Conservation (phyloP, 2,113 vertebrate genomes). For the Alosa alosa region DNA sequence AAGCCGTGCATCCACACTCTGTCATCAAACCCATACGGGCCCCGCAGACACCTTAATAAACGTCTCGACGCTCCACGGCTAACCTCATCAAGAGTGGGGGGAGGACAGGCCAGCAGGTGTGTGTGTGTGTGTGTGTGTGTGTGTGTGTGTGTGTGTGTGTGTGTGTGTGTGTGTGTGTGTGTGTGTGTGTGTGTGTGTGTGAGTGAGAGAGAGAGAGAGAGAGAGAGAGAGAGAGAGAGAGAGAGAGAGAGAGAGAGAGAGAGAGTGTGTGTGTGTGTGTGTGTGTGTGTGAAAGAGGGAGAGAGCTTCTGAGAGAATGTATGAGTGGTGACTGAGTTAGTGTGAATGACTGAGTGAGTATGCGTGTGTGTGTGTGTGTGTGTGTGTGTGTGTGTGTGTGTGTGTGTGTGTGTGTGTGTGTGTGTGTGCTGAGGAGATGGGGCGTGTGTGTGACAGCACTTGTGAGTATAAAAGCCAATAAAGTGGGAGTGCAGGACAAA, state of each 20-base stretch:
- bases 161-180: neutral
- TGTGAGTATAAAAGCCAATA: neutral
- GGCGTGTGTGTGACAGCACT: neutral
- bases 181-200: too few species aligned
- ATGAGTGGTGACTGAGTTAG: neutral
- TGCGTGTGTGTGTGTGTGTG: neutral
- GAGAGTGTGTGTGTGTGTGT: neutral
- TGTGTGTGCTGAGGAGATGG: too few species aligned
- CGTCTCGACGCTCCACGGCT: neutral
- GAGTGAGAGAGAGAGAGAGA: neutral
- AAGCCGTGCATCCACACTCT: neutral
- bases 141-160: neutral
- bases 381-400: neutral
- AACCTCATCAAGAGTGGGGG: neutral
- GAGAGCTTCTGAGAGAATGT: neutral
- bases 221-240: neutral
- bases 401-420: too few species aligned
- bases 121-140: slow-evolving; percentile 7
- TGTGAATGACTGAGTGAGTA: too few species aligned
- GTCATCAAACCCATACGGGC: neutral
- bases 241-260: neutral
- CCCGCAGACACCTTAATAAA: neutral
- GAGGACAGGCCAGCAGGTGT: neutral
- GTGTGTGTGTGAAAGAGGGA: neutral
- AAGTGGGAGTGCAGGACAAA: neutral